Conservation (phyloP, 2,888 invertebrate species). For the Sphaerophoria rueppellii region DNA sequence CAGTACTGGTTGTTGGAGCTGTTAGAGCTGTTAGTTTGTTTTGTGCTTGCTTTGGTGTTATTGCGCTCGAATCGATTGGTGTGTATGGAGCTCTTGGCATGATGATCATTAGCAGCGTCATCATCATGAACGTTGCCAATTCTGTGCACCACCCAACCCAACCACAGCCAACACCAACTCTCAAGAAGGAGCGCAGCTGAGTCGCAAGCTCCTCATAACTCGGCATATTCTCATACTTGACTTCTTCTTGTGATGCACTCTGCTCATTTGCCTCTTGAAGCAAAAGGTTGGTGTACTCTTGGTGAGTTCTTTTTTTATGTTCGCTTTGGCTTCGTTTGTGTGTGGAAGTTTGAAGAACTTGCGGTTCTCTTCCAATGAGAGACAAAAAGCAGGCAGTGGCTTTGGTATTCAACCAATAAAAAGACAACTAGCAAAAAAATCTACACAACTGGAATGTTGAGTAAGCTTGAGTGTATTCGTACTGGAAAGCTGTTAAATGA, state of each 20-base stretch:
- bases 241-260: slow-evolving; percentile 17
- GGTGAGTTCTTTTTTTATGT: slow-evolving; percentile 37
- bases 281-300: slow-evolving; percentile 70
- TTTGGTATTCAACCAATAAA: slow-evolving; percentile 68
- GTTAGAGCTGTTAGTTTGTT: slow-evolving; percentile 69
- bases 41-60: slow-evolving; percentile 31
- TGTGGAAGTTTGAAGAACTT: slow-evolving; percentile 60
- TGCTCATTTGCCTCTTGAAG: slow-evolving; percentile 43
- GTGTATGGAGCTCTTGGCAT: slow-evolving; percentile 67
- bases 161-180: slow-evolving; percentile 37
- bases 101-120: slow-evolving; percentile 62
- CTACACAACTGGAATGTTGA: slow-evolving; percentile 47
- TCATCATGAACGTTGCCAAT: slow-evolving; percentile 14
- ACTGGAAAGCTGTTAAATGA: slow-evolving; percentile 46
- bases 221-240: slow-evolving; percentile 24
- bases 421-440: slow-evolving; percentile 53
- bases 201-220: slow-evolving; percentile 39
- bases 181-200: slow-evolving; percentile 9
- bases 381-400: slow-evolving; percentile 68
- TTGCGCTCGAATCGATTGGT: slow-evolving; percentile 29
- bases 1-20: slow-evolving; percentile 78
- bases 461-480: slow-evolving; percentile 24
- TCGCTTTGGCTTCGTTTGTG: slow-evolving; percentile 7
- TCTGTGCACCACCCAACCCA: slow-evolving; percentile 48
- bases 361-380: slow-evolving; percentile 73